Evolutionary conservation across 2,113 vertebrate species (phyloP), one percentile per base, ranked within the genome.

Genomic region (Tenrec ecaudatus): DNA sequence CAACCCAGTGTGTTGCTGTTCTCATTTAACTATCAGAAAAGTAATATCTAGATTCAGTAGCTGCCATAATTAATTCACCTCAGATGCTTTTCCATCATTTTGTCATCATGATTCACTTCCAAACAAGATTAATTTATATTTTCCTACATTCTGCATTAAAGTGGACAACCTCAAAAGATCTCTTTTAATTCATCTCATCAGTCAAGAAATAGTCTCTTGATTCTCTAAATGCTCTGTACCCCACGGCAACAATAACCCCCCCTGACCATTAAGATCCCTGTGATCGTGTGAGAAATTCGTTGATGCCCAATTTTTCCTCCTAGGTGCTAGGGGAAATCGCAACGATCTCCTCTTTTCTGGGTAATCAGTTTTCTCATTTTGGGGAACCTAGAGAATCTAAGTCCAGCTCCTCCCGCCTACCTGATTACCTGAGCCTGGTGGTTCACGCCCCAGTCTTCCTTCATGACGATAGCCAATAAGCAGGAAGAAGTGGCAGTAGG

Each of bases 21-120:
- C 78, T 87, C 78, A 82, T 23, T 68, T 91, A 91, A 78, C 20
- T 92, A 62, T 94, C 89, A 92, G 57, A 94, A 95, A 95, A 92
- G n/a, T 82, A 92, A 93, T 6, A 86, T 73, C 62, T 95, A 93
- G 77, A 91, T 71, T 88, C 60, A 95, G 60, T 69, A 82, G 64
- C 73, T 68, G 85, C 58, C 3, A 3, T 75, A 93, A 95, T 86
- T 88, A 94, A 92, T 53, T 82, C 66, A 89, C 90, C 84, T 92
- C 83, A 82, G 77, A 86, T 60, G 25, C 27, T 53, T 53, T 53
- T 53, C 47, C 47, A 53, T 53, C 47, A 53, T 53, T 53, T 53
- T 53, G 47, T 53, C 47, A 53, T 53, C 47, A 53, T 10, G 12
- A 53, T 2, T 53, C 5, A 53, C 47, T 53, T 53, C 47, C 47